phyloP scores from a whole-genome alignment of 2,113 vertebrate genomes.

The Copsychus sechellarum region DNA sequence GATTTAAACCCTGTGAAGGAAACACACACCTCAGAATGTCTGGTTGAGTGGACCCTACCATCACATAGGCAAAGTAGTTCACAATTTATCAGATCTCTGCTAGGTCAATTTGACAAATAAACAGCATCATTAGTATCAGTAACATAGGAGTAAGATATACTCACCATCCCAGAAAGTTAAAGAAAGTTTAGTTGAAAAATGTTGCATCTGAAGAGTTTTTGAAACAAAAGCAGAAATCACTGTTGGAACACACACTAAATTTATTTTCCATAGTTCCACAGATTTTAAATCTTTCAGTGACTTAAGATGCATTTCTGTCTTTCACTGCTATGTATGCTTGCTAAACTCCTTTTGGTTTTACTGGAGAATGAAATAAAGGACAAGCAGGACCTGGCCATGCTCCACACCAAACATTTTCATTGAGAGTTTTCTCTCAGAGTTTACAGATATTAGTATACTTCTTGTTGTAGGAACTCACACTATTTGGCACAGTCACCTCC shows the following conservation, averaged over 20 bases:
- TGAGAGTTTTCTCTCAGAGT: background rate
- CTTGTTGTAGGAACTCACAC: background rate
- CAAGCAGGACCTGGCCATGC: background rate
- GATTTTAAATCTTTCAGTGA: background rate
- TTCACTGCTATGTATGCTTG: background rate
- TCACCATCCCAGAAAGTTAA: conserved; percentile 54
- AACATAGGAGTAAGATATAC: background rate
- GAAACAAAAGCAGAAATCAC: background rate
- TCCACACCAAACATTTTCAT: background rate
- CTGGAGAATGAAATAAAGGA: background rate
- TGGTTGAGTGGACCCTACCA: background rate
- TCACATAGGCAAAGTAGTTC: background rate
- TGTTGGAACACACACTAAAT: background rate
- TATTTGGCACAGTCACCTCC: background rate
- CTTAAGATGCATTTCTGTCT: background rate
- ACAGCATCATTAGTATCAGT: background rate
- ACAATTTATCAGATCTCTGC: background rate
- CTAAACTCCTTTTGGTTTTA: background rate
- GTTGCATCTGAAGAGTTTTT: background rate
- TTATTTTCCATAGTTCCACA: background rate
- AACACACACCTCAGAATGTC: background rate
- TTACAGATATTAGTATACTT: background rate
- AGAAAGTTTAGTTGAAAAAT: background rate
- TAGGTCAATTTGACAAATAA: background rate
- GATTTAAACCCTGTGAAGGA: background rate